Conservation (phyloP, 2,888 invertebrate species). For the Heliconius ismenius region DNA sequence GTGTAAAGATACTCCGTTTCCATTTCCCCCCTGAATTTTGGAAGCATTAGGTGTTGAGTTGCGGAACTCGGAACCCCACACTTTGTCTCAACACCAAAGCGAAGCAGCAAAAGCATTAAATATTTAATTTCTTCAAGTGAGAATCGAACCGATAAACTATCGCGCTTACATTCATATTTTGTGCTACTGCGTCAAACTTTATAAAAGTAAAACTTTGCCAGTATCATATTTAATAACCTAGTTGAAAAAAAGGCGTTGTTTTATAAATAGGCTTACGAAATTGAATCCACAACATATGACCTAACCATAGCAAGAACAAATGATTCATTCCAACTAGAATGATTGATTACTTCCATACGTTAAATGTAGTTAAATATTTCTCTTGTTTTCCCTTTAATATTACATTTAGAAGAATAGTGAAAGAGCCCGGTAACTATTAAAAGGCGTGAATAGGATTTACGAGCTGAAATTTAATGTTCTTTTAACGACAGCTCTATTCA, state of each 20-base stretch:
- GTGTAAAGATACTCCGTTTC: too few species aligned
- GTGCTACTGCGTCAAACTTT: too few species aligned
- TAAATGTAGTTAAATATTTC: conserved; percentile 1
- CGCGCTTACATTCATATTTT: too few species aligned
- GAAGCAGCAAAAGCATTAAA: too few species aligned
- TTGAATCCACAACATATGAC: conserved; percentile 11
- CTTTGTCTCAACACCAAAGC: too few species aligned
- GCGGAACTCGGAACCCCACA: too few species aligned
- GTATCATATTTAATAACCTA: background rate
- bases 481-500: conserved; percentile 45
- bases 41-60: too few species aligned
- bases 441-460: conserved; percentile 47
- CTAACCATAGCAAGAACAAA: conserved; percentile 8
- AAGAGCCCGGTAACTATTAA: conserved; percentile 32
- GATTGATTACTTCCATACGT: background rate
- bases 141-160: too few species aligned
- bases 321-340: conserved; percentile 20
- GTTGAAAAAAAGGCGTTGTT: background rate
- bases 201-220: too few species aligned
- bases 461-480: conserved; percentile 44
- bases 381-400: background rate
- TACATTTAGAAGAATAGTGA: conserved; percentile 20
- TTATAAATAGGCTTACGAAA: conserved; percentile 9
- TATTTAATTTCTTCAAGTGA: too few species aligned
- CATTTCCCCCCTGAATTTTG: too few species aligned